Conservation (phyloP, 2,888 invertebrate genomes). For the Formica aserva region DNA sequence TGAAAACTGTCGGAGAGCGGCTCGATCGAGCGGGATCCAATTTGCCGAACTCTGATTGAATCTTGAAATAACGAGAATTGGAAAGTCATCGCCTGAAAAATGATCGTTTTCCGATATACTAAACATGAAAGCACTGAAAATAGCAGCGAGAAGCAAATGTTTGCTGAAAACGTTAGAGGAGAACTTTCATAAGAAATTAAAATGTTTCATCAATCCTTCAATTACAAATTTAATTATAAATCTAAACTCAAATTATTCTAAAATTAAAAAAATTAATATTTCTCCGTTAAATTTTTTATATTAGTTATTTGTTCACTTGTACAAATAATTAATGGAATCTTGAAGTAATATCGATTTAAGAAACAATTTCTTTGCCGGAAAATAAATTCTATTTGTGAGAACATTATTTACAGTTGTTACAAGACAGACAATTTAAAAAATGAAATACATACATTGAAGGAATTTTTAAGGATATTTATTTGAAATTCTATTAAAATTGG, state of each 20-base stretch:
- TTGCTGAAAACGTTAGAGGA: not conserved
- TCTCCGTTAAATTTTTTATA: not conserved
- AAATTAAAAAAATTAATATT: not conserved
- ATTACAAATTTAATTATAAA: not conserved
- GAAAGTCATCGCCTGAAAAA: slow-evolving; percentile 52
- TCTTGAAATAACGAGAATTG: slow-evolving; percentile 55
- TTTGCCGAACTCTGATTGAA: slow-evolving; percentile 51
- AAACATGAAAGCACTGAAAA: slow-evolving; percentile 33
- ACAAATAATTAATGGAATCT: not conserved
- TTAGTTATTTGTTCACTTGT: not conserved
- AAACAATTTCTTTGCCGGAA: not conserved
- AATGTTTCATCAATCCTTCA: not conserved
- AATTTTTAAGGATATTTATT: not conserved
- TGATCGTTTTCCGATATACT: slow-evolving; percentile 52
- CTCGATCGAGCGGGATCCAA: slow-evolving; percentile 33
- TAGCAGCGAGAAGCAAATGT: slow-evolving; percentile 6
- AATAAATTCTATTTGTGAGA: not conserved
- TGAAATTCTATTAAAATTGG: not conserved
- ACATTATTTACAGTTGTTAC: not conserved
- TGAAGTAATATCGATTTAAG: not conserved
- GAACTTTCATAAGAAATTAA: slow-evolving; percentile 7
- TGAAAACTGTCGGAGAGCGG: slow-evolving; percentile 38
- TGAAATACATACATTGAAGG: not conserved
- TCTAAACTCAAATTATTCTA: not conserved
- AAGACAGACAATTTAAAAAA: not conserved